These are phyloP conservation scores for Polietes domitor DNA, from an alignment of 2,888 invertebrate genomes.

Conservation along the genomic window DNA sequence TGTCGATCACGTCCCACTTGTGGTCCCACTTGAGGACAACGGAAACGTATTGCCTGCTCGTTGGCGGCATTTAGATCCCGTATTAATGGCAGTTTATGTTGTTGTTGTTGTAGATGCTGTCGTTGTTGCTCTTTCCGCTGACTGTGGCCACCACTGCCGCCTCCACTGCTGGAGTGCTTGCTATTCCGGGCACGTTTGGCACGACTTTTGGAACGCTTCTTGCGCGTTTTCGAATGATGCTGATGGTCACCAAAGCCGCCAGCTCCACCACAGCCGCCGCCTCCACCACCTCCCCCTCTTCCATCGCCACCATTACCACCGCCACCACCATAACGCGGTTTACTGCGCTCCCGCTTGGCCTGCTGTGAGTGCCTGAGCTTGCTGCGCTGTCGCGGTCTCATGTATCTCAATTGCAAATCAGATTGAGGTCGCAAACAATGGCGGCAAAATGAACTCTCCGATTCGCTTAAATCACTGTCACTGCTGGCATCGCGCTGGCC, in stretches of 20 bases:
- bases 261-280: neutral
- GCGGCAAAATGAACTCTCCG: slow-evolving; percentile 73
- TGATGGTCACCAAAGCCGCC: slow-evolving; percentile 59
- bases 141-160: slow-evolving; percentile 44
- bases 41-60: slow-evolving; percentile 78
- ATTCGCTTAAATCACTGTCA: slow-evolving; percentile 58
- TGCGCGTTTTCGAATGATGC: slow-evolving; percentile 53
- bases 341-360: slow-evolving; percentile 57
- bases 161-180: slow-evolving; percentile 53
- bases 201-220: slow-evolving; percentile 61
- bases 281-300: slow-evolving; percentile 46
- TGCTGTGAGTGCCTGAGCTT: slow-evolving; percentile 71
- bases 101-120: slow-evolving; percentile 44
- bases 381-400: slow-evolving; percentile 70
- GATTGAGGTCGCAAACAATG: slow-evolving; percentile 77
- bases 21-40: slow-evolving; percentile 78
- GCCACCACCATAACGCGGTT: slow-evolving; percentile 40
- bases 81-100: slow-evolving; percentile 66
- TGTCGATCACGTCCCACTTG: slow-evolving; percentile 75
- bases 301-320: slow-evolving; percentile 68
- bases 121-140: slow-evolving; percentile 31
- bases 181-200: slow-evolving; percentile 63
- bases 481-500: slow-evolving; percentile 48
- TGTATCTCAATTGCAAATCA: slow-evolving; percentile 72
- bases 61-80: slow-evolving; percentile 75